Conservation (phyloP, 2,797 vertebrate species). For the Cephalopachus bancanus region DNA sequence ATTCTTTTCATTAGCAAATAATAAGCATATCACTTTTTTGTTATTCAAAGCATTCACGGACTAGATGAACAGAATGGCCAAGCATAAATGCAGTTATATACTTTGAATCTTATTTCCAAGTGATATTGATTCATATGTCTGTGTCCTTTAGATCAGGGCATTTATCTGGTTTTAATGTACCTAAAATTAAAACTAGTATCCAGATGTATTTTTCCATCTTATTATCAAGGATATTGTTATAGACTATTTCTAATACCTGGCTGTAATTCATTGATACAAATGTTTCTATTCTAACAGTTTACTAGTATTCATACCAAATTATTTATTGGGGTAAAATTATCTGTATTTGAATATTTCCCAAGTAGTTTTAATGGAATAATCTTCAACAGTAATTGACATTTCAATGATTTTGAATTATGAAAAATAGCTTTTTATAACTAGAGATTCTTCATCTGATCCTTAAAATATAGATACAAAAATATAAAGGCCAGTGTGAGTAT, state of each 20-base stretch:
- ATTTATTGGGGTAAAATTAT: conserved; percentile 39
- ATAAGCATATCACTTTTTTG: neutral
- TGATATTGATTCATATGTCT: neutral
- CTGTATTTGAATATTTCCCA: neutral
- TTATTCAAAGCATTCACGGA: neutral
- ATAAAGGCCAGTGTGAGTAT: neutral
- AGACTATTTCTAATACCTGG: neutral
- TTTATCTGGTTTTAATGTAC: conserved; percentile 35
- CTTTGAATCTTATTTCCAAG: neutral
- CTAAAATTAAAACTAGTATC: conserved; percentile 31
- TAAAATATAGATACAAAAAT: neutral
- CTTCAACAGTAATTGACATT: conserved; percentile 20
- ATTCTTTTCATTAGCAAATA: conserved; percentile 42
- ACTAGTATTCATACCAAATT: neutral
- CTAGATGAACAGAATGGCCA: neutral
- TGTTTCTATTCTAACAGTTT: neutral
- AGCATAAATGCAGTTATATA: neutral
- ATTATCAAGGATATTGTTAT: conserved; percentile 25
- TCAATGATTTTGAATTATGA: conserved; percentile 44
- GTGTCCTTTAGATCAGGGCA: neutral
- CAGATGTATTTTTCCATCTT: conserved; percentile 45
- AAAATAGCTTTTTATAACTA: conserved; percentile 43
- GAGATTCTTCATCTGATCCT: neutral
- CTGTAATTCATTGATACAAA: neutral
- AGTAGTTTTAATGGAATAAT: conserved; percentile 45